Base-by-base conservation (phyloP, 1,140 invertebrate genomes). In the Camponotus vicinus region DNA sequence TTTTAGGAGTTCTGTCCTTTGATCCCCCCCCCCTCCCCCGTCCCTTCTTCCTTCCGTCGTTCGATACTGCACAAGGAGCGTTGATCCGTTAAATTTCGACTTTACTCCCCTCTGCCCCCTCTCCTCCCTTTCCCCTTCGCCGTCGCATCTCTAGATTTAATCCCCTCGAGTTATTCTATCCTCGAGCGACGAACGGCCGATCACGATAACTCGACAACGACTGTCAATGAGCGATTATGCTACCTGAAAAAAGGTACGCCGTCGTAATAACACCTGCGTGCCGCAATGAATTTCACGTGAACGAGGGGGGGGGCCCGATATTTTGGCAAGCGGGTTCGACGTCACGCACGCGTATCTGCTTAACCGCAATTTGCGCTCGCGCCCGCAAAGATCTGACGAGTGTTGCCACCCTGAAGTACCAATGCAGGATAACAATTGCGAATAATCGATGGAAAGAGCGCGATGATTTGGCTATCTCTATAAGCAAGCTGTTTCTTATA, bases 161-260 rank as follows among this genome's bases (percentile, higher is more conserved):
- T 13, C 7, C 52, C 21, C 37, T 3, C 40, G 55, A 34, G 32
- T 27, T 13, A 27, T 13, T 3, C 27, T 57, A 45, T 27, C 52
- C 32, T n/a, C 52, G 45, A 52, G 37, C 34, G n/a, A 80, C 42
- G 59, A 59, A n/a, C 11, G 37, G 64, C 37, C 40, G 40, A 13
- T 61, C 79, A 61, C 27, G 69, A 83, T 83, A 83, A 83, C 75
- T 83, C 79, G 69, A 83, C 69, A 83, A 83, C 79, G 69, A 83
- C 32, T 83, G 69, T 73, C 67, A 73, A 83, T 61, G 69, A 73
- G 34, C 18, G 40, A 63, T 83, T 63, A 63, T 70, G 79, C 79
- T 82, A 82, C 40, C 67, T 73, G 49, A 73, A 83, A 73, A 64
- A 73, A 70, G n/a, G 34, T 18, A 13, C 32, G 15, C 45, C 15